Evolutionary conservation across 1,140 invertebrate species (phyloP), one percentile per base, ranked within the genome.

Genomic region (Drosophila ironensis): DNA sequence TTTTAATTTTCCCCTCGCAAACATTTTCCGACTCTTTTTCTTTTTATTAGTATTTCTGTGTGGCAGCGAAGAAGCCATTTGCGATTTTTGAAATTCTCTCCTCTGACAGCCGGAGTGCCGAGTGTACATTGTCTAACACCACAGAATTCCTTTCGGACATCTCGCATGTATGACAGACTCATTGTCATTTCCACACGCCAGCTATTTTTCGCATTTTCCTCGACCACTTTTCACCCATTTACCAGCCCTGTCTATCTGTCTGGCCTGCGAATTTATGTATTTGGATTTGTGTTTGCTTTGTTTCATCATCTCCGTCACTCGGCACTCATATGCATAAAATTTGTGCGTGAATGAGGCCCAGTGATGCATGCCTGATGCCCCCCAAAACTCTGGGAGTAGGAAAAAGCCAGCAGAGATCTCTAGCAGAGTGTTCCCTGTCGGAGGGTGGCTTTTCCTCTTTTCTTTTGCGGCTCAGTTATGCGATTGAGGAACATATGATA

Each of bases 311-410:
- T 72, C n/a, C n/a, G n/a, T n/a, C n/a, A n/a, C n/a, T n/a, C 33
- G 48, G 14, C 70, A 74, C 44, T 54, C 63, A 56, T 64, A 74
- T 74, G 66, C 47, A 81, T 75, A 57, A 42, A 72, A 66, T 78
- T 84, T 84, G 73, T 82, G 78, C 73, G 78, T 82, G 80, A 84
- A 77, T 73, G 59, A 68, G 61, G 47, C 41, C 50, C 59, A 78
- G 52, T 63, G 57, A 73, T 66, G 78, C 78, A 82, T 70, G 52
- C 25, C 22, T 47, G 25, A 54, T 63, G 60, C 61, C 41, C 61
- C 41, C 20, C 66, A 69, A 28, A 24, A 17, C 24, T 53, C 41
- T 54, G 27, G 40, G 6, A 12, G 33, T 45, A 9, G 9, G 20
- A 9, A 33, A 11, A 44, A 11, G 22, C 25, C 5, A 12, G 25